A percentile compares a stretch with the other conserved stretches of the same genome.
These are phyloP conservation scores for Pantherophis guttatus DNA, from an alignment of 2,113 vertebrate species.

Conservation along the genomic window DNA sequence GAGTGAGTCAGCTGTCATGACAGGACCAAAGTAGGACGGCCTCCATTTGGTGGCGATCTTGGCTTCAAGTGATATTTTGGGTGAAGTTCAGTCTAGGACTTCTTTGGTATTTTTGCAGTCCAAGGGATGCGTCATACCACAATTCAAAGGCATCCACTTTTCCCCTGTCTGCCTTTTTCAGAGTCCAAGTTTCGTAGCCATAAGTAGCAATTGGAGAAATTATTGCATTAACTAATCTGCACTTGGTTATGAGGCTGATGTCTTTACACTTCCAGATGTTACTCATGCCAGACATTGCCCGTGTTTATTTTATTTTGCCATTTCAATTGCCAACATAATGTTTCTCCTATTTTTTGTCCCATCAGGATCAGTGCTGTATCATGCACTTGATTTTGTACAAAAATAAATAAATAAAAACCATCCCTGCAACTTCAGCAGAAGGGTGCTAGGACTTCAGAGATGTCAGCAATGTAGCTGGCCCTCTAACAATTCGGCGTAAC, in stretches of 20 bases:
- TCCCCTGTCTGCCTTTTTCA: background rate
- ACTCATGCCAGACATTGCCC: background rate
- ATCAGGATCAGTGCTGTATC: conserved; percentile 22
- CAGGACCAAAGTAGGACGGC: background rate
- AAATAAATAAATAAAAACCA: background rate
- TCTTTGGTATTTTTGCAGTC: background rate
- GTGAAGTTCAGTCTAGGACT: background rate
- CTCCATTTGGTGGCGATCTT: background rate
- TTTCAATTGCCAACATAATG: background rate
- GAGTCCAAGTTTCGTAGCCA: background rate
- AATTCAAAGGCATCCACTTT: background rate
- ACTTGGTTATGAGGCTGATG: background rate
- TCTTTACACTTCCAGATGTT: background rate
- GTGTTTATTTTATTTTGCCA: background rate
- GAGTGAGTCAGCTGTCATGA: background rate
- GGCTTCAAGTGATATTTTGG: background rate
- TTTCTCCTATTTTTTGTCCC: background rate
- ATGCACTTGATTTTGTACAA: background rate
- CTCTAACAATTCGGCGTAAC: conserved; percentile 64
- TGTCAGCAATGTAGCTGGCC: conserved; percentile 28
- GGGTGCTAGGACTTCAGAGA: conserved; percentile 28
- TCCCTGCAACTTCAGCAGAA: conserved; percentile 20
- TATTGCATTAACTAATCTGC: background rate
- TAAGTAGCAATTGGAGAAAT: background rate
- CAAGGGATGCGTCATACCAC: background rate